phyloP scores from a whole-genome alignment of 2,113 vertebrate genomes.

The Callorhinus ursinus region DNA sequence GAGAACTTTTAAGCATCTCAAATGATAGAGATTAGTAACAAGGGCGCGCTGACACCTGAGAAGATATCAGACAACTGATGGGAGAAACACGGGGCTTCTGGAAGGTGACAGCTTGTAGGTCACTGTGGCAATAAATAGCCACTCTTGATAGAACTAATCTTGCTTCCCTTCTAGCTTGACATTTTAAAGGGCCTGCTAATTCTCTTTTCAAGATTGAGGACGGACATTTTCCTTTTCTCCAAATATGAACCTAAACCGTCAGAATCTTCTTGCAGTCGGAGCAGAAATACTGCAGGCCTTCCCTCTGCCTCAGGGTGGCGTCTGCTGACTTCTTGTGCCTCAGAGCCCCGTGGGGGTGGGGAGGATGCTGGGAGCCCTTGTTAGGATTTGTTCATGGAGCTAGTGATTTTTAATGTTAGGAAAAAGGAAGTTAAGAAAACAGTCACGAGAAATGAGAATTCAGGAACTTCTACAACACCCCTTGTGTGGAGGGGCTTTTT shows the following conservation, averaged over 20 bases:
- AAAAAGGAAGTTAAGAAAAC: not conserved
- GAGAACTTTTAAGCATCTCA: not conserved
- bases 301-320: not conserved
- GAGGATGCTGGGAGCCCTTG: not conserved
- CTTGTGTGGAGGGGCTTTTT: not conserved
- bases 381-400: not conserved
- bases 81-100: not conserved
- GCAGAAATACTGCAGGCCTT: not conserved
- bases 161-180: not conserved
- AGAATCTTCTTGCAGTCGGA: not conserved
- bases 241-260: not conserved
- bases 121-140: not conserved
- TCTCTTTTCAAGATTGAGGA: not conserved
- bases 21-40: not conserved
- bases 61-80: not conserved
- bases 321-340: not conserved
- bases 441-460: not conserved
- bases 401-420: constrained; percentile 7
- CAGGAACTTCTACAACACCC: not conserved
- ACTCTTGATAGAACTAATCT: not conserved
- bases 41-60: not conserved
- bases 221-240: not conserved
- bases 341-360: not conserved
- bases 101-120: not conserved
- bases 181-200: not conserved